Evolutionary conservation across 2,113 vertebrate species (phyloP).

Genomic region (Xiphophorus couchianus): DNA sequence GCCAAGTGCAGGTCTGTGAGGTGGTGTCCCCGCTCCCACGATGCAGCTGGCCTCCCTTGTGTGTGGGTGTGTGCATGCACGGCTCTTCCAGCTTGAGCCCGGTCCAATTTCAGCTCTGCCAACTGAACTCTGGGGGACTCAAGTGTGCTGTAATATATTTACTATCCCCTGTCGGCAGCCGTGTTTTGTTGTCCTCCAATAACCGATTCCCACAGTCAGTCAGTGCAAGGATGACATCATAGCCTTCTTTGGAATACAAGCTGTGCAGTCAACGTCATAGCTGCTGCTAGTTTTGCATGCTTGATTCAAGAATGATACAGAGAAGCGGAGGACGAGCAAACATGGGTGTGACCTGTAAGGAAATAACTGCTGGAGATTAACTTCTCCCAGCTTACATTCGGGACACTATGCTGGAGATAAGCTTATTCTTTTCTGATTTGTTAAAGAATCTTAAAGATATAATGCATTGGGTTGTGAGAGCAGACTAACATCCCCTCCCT

Average conservation of each 20-base stretch:
- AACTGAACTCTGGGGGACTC: slow-evolving; percentile 65
- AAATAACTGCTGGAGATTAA: slow-evolving; percentile 27
- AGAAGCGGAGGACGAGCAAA: background rate
- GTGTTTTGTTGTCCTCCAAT: slow-evolving; percentile 70
- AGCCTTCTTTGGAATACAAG: slow-evolving; percentile 52
- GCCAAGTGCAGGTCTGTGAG: slow-evolving; percentile 54
- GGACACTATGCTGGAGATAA: background rate
- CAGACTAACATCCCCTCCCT: background rate
- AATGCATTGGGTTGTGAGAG: background rate
- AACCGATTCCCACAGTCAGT: slow-evolving; percentile 59
- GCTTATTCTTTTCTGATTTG: background rate
- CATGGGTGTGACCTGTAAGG: slow-evolving; percentile 24
- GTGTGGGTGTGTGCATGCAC: background rate
- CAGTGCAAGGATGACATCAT: slow-evolving; percentile 70
- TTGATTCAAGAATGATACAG: slow-evolving; percentile 19
- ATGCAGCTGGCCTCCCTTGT: slow-evolving; percentile 66
- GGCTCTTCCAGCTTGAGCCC: slow-evolving; percentile 65
- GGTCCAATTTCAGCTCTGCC: slow-evolving; percentile 69
- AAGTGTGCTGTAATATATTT: slow-evolving; percentile 76
- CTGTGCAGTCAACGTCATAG: slow-evolving; percentile 16
- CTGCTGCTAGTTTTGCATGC: slow-evolving; percentile 41
- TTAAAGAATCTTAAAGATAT: background rate
- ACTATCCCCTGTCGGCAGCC: slow-evolving; percentile 67
- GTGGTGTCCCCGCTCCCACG: slow-evolving; percentile 64
- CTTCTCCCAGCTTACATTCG: background rate